Evolutionary conservation across 2,797 vertebrate genomes (phyloP).

Genomic region (Bucorvus abyssinicus): DNA sequence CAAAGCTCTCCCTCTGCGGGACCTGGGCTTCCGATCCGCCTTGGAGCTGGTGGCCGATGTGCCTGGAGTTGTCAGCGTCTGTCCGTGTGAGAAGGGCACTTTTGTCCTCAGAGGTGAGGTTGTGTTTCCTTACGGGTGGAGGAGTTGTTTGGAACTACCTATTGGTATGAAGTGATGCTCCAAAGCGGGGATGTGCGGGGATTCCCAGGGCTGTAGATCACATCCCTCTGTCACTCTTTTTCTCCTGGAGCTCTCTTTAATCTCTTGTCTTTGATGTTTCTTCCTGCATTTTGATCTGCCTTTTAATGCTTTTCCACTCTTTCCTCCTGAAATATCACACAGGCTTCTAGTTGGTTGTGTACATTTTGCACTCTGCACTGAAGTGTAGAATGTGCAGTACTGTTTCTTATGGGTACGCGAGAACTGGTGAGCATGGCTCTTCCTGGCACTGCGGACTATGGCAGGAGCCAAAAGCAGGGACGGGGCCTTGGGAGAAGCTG

Average conservation of each 20-base stretch:
- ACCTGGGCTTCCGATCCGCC: conserved; percentile 82
- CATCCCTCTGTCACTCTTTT: fast-evolving
- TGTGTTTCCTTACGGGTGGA: too few species aligned
- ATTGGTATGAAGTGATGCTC: neutral
- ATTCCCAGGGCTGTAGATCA: neutral
- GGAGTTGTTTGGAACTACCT: neutral
- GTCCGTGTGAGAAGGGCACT: conserved; percentile 62
- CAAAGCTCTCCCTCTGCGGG: conserved; percentile 79
- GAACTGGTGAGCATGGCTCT: neutral
- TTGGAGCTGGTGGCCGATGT: conserved; percentile 88
- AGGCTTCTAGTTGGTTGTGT: neutral
- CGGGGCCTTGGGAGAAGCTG: neutral
- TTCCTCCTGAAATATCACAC: neutral
- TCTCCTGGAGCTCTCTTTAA: neutral
- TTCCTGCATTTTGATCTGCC: neutral
- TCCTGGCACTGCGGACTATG: neutral
- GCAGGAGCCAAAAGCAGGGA: neutral
- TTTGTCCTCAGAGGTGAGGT: conserved; percentile 82
- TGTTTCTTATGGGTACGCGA: neutral
- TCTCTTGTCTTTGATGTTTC: neutral
- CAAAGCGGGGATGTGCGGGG: too few species aligned
- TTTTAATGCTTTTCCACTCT: neutral
- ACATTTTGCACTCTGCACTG: neutral
- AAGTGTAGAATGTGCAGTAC: neutral
- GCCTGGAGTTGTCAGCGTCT: conserved; percentile 83